phyloP scores from a whole-genome alignment of 2,888 invertebrate species.

The Lamellibrachia columna region DNA sequence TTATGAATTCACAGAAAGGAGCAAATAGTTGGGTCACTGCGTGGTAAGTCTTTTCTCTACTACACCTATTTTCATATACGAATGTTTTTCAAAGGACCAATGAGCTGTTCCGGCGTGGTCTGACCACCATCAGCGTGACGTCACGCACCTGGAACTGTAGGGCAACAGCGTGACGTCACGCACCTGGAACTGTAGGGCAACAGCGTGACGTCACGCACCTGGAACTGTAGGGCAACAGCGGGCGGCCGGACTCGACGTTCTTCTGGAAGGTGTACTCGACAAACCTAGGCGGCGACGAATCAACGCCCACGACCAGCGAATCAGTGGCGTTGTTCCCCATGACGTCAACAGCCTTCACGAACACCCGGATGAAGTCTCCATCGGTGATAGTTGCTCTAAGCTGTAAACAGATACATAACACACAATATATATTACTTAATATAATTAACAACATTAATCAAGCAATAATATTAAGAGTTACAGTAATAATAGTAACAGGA shows the following conservation, averaged over 20 bases:
- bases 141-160: neutral
- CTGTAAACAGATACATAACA: neutral
- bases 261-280: neutral
- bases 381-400: neutral
- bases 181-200: neutral
- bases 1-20: no score
- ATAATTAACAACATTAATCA: neutral
- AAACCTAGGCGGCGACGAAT: neutral
- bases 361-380: neutral
- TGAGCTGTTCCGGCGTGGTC: no score
- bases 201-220: neutral
- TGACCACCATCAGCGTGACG: no score
- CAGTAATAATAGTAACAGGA: neutral
- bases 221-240: neutral
- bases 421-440: no score
- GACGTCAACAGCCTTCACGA: neutral
- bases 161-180: neutral
- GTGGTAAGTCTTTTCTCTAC: no score
- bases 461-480: neutral
- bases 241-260: neutral
- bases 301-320: slow-evolving; percentile 3
- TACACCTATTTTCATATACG: no score
- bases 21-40: no score
- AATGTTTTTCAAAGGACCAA: no score
- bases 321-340: neutral